Evolutionary conservation across 2,113 vertebrate species (phyloP).

Genomic region (Gavia stellata): DNA sequence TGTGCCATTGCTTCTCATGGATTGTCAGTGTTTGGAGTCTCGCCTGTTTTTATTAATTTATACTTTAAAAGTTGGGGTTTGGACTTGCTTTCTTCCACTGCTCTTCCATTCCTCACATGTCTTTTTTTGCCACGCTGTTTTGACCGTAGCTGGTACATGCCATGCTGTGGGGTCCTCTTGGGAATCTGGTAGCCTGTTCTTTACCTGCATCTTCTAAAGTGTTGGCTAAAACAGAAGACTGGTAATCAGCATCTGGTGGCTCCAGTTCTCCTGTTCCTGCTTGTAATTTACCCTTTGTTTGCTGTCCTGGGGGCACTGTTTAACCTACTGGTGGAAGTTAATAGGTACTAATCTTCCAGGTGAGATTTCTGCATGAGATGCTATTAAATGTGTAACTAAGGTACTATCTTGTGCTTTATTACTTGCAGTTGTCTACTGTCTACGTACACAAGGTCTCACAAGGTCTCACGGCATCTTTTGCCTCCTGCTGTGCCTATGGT

Average conservation of each 20-base stretch:
- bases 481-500: neutral
- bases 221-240: neutral
- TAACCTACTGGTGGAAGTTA: neutral
- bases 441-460: fast-evolving
- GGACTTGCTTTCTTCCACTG: neutral
- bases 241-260: neutral
- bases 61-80: neutral
- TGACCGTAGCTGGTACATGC: neutral
- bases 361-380: neutral
- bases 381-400: neutral
- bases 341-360: neutral
- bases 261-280: neutral
- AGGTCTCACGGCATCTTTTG: neutral
- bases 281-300: neutral
- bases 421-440: too few species aligned
- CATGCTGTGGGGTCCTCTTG: neutral
- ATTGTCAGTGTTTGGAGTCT: neutral
- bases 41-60: neutral
- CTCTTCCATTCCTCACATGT: neutral
- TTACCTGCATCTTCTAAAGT: neutral
- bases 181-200: neutral
- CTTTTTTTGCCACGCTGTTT: neutral
- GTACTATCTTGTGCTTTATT: neutral
- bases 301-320: neutral
- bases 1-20: neutral